A percentile compares a stretch with the other conserved stretches of the same genome.
These are phyloP conservation scores for Halotydeus destructor DNA, from an alignment of 1,140 invertebrate genomes.

Conservation along the genomic window DNA sequence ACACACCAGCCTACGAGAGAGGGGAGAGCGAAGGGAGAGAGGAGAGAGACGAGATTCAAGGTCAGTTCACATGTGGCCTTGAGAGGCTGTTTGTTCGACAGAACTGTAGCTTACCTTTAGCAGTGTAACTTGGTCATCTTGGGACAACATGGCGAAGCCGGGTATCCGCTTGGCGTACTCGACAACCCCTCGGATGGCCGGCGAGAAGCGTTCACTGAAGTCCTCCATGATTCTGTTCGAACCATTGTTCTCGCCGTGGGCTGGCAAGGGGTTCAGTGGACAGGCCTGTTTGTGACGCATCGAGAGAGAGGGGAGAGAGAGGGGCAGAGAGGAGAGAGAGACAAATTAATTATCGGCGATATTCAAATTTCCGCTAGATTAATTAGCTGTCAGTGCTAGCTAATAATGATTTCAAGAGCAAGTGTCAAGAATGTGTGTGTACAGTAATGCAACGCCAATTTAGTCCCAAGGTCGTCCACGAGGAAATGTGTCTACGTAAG, in stretches of 20 bases:
- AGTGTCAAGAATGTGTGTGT: too few relatives aligned
- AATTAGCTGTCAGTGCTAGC: too few relatives aligned
- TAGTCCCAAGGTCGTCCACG: too few relatives aligned
- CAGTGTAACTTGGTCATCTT: conserved; percentile 89
- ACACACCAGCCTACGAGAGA: conserved; percentile 42
- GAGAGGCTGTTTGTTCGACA: not conserved
- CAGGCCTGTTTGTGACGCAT: conserved; percentile 57
- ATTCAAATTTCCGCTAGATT: too few relatives aligned
- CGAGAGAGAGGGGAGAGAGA: conserved; percentile 14
- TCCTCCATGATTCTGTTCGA: conserved; percentile 42
- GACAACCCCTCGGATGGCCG: conserved; percentile 85
- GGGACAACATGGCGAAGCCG: conserved; percentile 74
- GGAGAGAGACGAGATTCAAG: not conserved
- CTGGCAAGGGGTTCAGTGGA: conserved; percentile 66
- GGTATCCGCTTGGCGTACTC: conserved; percentile 94
- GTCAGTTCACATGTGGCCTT: not conserved
- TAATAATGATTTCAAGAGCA: too few relatives aligned
- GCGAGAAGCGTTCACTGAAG: conserved; percentile 78
- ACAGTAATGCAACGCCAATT: too few relatives aligned
- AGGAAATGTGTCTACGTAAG: too few relatives aligned
- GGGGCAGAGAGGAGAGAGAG: not conserved
- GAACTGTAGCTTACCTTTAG: conserved; percentile 58
- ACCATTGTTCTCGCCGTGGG: conserved; percentile 36
- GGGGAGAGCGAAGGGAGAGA: not conserved
- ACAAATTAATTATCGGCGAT: too few relatives aligned